phyloP scores from a whole-genome alignment of 2,888 invertebrate genomes.

The Melanophora roralis region DNA sequence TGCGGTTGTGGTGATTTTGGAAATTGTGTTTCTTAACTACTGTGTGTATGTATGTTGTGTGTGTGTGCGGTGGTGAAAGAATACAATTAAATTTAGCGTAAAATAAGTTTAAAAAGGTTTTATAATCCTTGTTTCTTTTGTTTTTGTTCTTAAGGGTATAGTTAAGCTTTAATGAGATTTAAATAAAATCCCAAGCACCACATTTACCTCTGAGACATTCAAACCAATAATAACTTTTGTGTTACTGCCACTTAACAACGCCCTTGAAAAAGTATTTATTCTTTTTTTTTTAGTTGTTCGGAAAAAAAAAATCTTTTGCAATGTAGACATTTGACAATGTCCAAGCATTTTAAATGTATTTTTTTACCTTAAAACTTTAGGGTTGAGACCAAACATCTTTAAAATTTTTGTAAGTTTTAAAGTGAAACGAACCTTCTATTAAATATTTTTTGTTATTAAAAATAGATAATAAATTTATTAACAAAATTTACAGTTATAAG shows the following conservation, averaged over 20 bases:
- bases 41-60: not conserved
- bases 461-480: too few relatives aligned
- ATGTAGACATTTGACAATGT: too few relatives aligned
- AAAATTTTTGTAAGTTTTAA: too few relatives aligned
- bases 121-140: constrained; percentile 4
- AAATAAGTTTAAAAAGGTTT: constrained; percentile 6
- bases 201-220: not conserved
- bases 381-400: too few relatives aligned
- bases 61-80: not conserved
- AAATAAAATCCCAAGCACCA: not conserved
- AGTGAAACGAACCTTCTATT: too few relatives aligned
- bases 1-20: not conserved
- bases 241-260: not conserved
- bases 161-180: not conserved
- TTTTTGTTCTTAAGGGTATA: not conserved
- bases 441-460: too few relatives aligned
- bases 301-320: too few relatives aligned
- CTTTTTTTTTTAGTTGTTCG: too few relatives aligned
- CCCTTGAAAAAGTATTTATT: not conserved
- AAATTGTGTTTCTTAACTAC: not conserved
- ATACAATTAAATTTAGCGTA: constrained; percentile 5
- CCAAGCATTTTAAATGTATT: too few relatives aligned
- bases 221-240: not conserved
- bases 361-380: too few relatives aligned
- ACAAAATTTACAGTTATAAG: too few relatives aligned